Conservation (phyloP, 2,797 vertebrate species). For the Zalophus californianus region DNA sequence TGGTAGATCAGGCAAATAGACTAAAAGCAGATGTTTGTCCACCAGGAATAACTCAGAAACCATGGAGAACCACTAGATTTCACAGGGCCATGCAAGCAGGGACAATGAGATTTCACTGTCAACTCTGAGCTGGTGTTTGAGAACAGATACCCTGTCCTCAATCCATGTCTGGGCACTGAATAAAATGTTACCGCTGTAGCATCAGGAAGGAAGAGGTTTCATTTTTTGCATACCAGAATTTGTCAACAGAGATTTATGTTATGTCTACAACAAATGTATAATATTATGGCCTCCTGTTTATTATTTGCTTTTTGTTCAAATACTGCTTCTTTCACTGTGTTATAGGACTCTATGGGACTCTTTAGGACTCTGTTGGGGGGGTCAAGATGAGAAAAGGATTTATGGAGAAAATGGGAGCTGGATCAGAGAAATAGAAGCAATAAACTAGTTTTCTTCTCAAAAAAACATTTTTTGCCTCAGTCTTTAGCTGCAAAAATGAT, state of each 20-base stretch:
- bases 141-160: not conserved
- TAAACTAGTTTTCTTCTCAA: not conserved
- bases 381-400: not conserved
- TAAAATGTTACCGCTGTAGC: not conserved
- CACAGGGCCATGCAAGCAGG: not conserved
- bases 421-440: constrained; percentile 6
- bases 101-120: not conserved
- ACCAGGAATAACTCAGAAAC: not conserved
- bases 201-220: not conserved
- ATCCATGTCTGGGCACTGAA: not conserved
- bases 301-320: constrained; percentile 13
- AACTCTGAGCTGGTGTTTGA: not conserved
- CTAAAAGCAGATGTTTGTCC: not conserved
- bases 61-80: not conserved
- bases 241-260: constrained; percentile 40
- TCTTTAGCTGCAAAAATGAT: not conserved
- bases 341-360: not conserved
- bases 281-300: not conserved
- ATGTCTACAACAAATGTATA: not conserved
- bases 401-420: not conserved
- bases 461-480: not conserved
- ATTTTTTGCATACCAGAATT: not conserved
- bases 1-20: not conserved
- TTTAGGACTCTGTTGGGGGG: not conserved
- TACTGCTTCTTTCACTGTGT: not conserved